These are phyloP conservation scores for Zonitis immaculata DNA, from an alignment of 2,888 invertebrate species.

Conservation along the genomic window DNA sequence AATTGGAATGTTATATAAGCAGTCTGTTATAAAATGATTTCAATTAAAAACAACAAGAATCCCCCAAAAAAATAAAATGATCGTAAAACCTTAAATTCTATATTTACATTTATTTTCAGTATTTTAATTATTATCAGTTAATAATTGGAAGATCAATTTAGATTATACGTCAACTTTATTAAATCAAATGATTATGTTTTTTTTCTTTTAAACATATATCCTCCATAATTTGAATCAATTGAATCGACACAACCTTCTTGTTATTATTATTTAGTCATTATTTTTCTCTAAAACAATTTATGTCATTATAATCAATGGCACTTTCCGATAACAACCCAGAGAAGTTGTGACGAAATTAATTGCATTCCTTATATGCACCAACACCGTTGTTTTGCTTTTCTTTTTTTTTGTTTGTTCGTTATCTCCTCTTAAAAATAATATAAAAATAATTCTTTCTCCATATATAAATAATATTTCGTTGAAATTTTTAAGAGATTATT, in stretches of 20 bases:
- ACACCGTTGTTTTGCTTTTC: constrained; percentile 17
- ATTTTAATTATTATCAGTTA: constrained; percentile 20
- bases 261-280: too few species aligned
- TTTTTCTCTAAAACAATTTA: too few species aligned
- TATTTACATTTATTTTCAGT: constrained; percentile 33
- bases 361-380: constrained; percentile 13
- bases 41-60: constrained; percentile 4
- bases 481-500: constrained; percentile 2
- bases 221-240: constrained; percentile 6
- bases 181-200: constrained; percentile 4
- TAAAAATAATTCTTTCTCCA: constrained; percentile 14
- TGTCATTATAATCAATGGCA: constrained; percentile 33
- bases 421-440: constrained; percentile 2
- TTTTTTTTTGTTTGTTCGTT: background rate
- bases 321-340: too few species aligned
- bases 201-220: too few species aligned
- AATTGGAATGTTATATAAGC: constrained; percentile 35
- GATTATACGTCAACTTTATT: too few species aligned
- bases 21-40: constrained; percentile 27
- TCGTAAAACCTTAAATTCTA: constrained; percentile 16
- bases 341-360: constrained; percentile 14
- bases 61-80: background rate
- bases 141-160: constrained; percentile 32
- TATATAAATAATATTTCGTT: constrained; percentile 4
- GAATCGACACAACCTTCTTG: constrained; percentile 20